Conservation (phyloP, 2,888 invertebrate genomes). For the Enchytraeus crypticus region DNA sequence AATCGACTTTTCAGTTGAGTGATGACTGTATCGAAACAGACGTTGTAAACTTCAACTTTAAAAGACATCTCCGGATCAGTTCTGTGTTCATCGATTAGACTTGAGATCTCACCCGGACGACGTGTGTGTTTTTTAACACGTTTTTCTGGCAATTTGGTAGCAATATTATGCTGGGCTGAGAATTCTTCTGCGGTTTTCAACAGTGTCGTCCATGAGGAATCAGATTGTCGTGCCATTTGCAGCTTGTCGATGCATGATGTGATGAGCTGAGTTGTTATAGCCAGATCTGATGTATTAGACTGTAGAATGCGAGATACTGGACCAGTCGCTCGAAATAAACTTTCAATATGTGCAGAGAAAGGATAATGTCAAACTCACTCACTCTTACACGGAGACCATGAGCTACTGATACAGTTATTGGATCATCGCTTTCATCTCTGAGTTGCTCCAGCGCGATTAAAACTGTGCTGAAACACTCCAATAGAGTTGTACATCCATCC, state of each 20-base stretch:
- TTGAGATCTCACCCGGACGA: no score
- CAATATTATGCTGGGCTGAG: neutral
- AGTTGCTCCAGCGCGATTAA: neutral
- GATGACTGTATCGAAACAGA: no score
- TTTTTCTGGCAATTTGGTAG: neutral
- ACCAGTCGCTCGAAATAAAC: neutral
- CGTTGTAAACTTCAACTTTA: no score
- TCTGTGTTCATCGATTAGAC: no score
- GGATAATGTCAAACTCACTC: neutral
- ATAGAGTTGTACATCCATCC: neutral
- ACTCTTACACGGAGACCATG: neutral
- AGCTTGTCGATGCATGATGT: neutral
- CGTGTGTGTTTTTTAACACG: neutral
- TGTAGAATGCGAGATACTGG: neutral
- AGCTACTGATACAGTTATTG: neutral
- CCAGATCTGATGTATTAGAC: neutral
- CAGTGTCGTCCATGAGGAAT: neutral
- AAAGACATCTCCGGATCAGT: no score
- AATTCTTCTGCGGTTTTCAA: neutral
- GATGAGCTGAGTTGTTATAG: neutral
- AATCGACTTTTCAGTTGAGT: no score
- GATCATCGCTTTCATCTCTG: neutral
- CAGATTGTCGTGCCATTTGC: neutral
- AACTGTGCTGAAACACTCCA: neutral
- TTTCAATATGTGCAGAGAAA: neutral